Conservation (phyloP, 2,888 invertebrate genomes). For the Molorchus minor region DNA sequence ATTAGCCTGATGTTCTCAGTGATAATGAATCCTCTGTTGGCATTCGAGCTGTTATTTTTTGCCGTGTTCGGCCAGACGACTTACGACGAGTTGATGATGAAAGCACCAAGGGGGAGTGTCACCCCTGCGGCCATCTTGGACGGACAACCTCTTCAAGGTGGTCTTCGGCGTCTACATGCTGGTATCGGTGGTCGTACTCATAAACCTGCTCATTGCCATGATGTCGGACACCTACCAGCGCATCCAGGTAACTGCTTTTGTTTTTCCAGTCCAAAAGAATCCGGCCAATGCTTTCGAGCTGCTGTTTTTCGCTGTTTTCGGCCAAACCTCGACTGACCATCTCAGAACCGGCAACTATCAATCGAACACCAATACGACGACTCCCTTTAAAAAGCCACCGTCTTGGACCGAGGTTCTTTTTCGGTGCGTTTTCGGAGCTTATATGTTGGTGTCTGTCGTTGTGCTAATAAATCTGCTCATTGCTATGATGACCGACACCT, state of each 20-base stretch:
- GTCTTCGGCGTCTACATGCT: constrained; percentile 98
- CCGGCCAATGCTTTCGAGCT: constrained; percentile 95
- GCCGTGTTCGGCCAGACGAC: constrained; percentile 96
- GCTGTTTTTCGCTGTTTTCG: constrained; percentile 98
- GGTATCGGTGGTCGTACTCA: constrained; percentile 97
- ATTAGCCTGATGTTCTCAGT: constrained; percentile 66
- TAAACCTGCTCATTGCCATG: constrained; percentile 99
- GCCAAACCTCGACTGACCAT: constrained; percentile 86
- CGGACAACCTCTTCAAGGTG: constrained; percentile 86
- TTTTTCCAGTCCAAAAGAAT: constrained; percentile 86
- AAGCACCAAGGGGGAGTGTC: constrained; percentile 76
- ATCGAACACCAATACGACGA: constrained; percentile 55
- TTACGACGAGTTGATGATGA: constrained; percentile 75
- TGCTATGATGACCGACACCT: constrained; percentile 99
- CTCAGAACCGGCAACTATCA: constrained; percentile 74
- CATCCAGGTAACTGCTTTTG: constrained; percentile 84
- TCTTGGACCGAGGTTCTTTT: constrained; percentile 86
- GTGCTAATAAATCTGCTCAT: constrained; percentile 99
- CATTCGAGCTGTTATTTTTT: constrained; percentile 97
- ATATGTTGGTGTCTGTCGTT: constrained; percentile 99
- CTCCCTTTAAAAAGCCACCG: constrained; percentile 68
- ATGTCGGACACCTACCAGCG: constrained; percentile 99
- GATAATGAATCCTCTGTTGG: constrained; percentile 87
- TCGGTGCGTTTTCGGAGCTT: constrained; percentile 90
- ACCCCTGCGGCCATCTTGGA: constrained; percentile 82